Evolutionary conservation across 2,113 vertebrate genomes (phyloP).

Genomic region (Bufo bufo): DNA sequence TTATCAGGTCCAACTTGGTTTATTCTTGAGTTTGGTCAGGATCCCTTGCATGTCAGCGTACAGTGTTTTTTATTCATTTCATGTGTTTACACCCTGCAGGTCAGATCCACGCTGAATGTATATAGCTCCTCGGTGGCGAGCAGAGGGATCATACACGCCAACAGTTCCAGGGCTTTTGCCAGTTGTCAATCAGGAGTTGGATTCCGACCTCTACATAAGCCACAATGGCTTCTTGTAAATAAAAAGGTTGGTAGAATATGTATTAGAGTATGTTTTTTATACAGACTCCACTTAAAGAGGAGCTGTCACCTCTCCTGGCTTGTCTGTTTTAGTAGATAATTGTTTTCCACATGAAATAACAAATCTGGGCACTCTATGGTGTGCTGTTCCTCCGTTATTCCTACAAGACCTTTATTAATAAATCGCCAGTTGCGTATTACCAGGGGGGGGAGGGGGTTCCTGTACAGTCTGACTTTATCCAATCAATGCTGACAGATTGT

Average conservation of each 20-base stretch:
- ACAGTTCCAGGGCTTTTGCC: conserved; percentile 77
- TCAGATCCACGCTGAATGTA: conserved; percentile 73
- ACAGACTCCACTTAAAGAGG: background rate
- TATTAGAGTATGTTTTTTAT: background rate
- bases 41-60: background rate
- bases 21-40: too few relatives aligned
- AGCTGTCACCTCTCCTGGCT: too few relatives aligned
- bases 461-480: too few relatives aligned
- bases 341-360: too few relatives aligned
- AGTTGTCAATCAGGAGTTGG: conserved; percentile 77
- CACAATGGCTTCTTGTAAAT: conserved; percentile 88
- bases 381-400: too few relatives aligned
- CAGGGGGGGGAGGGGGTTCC: too few relatives aligned
- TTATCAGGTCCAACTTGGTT: background rate
- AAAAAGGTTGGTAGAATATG: conserved; percentile 80
- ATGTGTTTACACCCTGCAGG: conserved; percentile 66
- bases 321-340: too few relatives aligned
- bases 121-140: conserved; percentile 87
- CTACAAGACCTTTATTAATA: too few relatives aligned
- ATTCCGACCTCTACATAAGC: conserved; percentile 93
- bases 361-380: too few relatives aligned
- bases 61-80: background rate
- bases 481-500: too few relatives aligned
- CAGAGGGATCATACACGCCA: conserved; percentile 90
- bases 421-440: too few relatives aligned